Evolutionary conservation across 1,140 invertebrate species (phyloP), one percentile per base, ranked within the genome.

Genomic region (Sarcophaga peregrina): DNA sequence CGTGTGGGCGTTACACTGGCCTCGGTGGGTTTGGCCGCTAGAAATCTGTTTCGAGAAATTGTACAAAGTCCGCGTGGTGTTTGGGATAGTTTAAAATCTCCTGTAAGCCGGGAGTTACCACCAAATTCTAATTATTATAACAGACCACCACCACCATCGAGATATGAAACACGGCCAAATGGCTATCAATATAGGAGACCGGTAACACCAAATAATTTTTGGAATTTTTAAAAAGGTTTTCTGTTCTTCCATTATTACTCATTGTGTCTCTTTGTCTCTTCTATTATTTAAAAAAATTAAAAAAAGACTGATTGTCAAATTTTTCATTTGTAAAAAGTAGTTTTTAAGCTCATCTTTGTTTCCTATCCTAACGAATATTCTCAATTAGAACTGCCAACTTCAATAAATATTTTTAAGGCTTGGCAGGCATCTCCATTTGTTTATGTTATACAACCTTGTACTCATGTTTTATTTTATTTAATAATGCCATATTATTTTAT

Each of bases 21-120:
- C 68, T 90, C 89, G 48, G 87, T 90, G 15, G 89, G 89, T 46
- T 83, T 90, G 81, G 89, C 89, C 5, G 89, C 89, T 0, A 85
- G 87, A n/a, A 90, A 90, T 52, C 86, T 90, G 8, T 82, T 90
- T 4, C 87, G 89, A 6, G 88, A 90, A 80, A 87, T 89, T 15
- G 88, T 89, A 0, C 87, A 89, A 52, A 84, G 87, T 3, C 88
- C 87, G 7, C 83, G 87, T 4, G 83, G 85, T 3, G 83, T 90
- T 8, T 89, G 87, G 87, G 85, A 90, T 17, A 87, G 85, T 75
- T 84, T 89, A 8, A 84, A 87, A 46, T 80, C 86, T 3, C 88
- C 86, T 0, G 87, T 88, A 3, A 87, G 83, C 52, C 81, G 85
- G 5, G 88, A 89, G 11, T 54, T 90, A 48, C 88, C 87, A n/a